Conservation (phyloP, 2,888 invertebrate species). For the Lingula anatina region DNA sequence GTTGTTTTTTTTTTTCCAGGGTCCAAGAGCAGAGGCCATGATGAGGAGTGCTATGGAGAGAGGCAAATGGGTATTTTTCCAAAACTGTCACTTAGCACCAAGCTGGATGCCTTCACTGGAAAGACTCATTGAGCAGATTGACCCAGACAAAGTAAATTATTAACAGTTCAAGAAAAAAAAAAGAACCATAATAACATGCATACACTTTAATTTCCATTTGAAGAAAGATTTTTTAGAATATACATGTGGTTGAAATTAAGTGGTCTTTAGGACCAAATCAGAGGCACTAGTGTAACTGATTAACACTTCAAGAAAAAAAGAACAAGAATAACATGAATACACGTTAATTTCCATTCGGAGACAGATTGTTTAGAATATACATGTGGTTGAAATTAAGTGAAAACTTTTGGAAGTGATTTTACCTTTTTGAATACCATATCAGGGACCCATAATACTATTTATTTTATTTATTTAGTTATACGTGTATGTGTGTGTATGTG, state of each 20-base stretch:
- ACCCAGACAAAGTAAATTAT: constrained; percentile 61
- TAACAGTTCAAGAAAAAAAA: no score
- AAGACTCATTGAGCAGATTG: constrained; percentile 70
- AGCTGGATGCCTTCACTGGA: constrained; percentile 86
- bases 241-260: neutral
- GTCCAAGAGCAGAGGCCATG: constrained; percentile 74
- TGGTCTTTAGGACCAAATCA: no score
- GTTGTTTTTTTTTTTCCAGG: constrained; percentile 47
- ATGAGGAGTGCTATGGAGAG: constrained; percentile 68
- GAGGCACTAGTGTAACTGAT: no score
- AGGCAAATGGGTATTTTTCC: constrained; percentile 83
- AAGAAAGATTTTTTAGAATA: neutral
- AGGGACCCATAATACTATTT: no score
- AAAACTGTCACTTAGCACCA: constrained; percentile 86
- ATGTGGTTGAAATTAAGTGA: neutral
- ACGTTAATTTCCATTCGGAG: no score
- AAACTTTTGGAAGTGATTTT: neutral
- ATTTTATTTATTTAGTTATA: no score
- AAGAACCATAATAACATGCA: no score
- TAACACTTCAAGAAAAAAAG: no score
- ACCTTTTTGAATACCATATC: no score
- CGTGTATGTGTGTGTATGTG: no score
- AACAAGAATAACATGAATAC: no score
- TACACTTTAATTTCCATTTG: neutral
- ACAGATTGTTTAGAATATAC: no score